phyloP scores from a whole-genome alignment of 1,140 invertebrate genomes.

The Brachionus rubens region DNA sequence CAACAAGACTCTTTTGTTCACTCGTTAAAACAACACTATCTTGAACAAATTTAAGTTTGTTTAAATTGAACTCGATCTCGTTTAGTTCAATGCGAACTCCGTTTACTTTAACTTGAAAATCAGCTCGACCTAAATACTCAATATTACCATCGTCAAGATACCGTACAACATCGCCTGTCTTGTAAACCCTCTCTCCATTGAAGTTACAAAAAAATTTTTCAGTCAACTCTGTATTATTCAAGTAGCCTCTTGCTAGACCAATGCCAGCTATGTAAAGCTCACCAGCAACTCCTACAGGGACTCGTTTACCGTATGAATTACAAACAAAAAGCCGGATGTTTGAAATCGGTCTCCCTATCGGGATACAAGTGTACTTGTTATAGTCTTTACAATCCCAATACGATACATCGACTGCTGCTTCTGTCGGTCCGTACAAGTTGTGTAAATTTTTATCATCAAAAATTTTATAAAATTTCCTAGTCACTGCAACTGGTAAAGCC shows the following conservation, averaged over 20 bases:
- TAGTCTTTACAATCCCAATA: neutral
- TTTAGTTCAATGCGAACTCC: conserved; percentile 50
- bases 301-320: neutral
- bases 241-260: neutral
- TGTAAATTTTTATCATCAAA: neutral
- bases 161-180: conserved; percentile 51
- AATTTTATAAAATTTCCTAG: neutral
- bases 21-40: neutral
- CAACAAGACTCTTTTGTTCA: neutral
- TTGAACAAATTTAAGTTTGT: neutral
- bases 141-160: conserved; percentile 49
- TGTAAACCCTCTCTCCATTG: conserved; percentile 46
- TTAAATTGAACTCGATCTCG: conserved; percentile 51
- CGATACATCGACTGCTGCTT: neutral
- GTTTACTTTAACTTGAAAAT: conserved; percentile 51
- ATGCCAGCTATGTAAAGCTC: conserved; percentile 11
- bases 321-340: neutral
- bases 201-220: neutral
- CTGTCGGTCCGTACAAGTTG: neutral
- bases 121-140: conserved; percentile 50
- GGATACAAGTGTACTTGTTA: neutral
- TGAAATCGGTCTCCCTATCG: neutral
- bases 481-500: neutral
- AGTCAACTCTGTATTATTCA: neutral
- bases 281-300: neutral